A percentile compares a stretch with the other conserved stretches of the same genome.
Evolutionary conservation across 2,113 vertebrate genomes (phyloP).

Genomic region (Odocoileus hemionus): DNA sequence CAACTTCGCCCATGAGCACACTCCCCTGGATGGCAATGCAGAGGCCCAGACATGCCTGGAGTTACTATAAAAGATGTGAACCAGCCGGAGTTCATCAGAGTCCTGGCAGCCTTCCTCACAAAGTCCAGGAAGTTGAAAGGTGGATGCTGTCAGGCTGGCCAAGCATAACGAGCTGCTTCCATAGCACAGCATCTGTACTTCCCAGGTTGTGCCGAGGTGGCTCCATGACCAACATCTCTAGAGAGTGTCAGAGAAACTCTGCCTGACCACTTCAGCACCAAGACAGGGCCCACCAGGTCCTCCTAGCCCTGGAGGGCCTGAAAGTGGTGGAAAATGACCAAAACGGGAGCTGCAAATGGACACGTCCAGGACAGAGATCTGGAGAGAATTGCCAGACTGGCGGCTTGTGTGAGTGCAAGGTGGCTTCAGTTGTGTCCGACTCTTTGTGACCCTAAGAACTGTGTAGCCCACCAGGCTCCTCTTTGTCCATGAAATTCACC

Average conservation of each 20-base stretch:
- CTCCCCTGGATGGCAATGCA: not conserved
- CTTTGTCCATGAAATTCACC: not conserved
- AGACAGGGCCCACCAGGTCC: not conserved
- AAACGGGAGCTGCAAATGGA: not conserved
- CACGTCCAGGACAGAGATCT: not conserved
- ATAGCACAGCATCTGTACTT: not conserved
- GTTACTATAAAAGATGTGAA: not conserved
- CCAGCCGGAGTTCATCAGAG: not conserved
- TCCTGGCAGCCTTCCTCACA: not conserved
- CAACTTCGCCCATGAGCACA: not conserved
- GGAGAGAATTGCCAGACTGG: not conserved
- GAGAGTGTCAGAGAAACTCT: not conserved
- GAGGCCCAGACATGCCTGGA: not conserved
- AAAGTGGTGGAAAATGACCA: not conserved
- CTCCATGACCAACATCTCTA: not conserved
- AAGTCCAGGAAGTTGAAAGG: slow-evolving; percentile 93
- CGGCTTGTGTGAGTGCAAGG: not conserved
- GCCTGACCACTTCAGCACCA: not conserved
- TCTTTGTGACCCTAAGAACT: not conserved
- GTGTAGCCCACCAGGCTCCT: not conserved
- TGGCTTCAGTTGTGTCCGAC: not conserved
- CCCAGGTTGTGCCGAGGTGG: not conserved
- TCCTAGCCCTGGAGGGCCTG: not conserved
- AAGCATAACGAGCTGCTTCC: slow-evolving; percentile 88
- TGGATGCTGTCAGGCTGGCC: slow-evolving; percentile 92